Base-by-base conservation (phyloP, 2,113 vertebrate species). In the Sorex araneus region DNA sequence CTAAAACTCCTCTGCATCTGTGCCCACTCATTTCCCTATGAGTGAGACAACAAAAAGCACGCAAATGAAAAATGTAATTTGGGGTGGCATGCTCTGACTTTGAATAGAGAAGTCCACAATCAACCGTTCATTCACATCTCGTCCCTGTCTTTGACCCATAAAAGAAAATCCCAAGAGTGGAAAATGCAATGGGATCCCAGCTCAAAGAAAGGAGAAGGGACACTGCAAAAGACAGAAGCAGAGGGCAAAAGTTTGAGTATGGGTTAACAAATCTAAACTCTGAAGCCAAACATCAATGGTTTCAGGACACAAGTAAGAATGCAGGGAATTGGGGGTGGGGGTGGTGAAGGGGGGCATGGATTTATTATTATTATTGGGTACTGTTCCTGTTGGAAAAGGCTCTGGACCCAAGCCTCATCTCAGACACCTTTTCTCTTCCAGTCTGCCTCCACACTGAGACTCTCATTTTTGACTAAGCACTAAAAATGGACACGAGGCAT, bases 121-220 rank as follows among this genome's bases (percentile, higher is more conserved):
- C 32, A 83, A 47, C 23, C 70, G 18, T 43, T 47, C 47, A 87
- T 88, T 74, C 47, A 40, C 43, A 90, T 84, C 32, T 81, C 23
- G 8, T 13, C 82, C 54, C 80, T 64, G 40, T 74, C 34, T 94
- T 63, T 73, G 36, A 27, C 73, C 79, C 28, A 64, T 45, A 84
- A 93, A 93, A 69, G 89, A 84, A 92, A 94, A 92, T 89, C 40
- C n/a, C 70, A 40, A 30, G 28, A 82, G 43, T 19, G 73, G 91
- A 95, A 93, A 83, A 86, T 27, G 21, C 57, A 83, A 13, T 47
- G n/a, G 66, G 63, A 67, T 76, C 76, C 84, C 57, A 77, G 50
- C 57, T 34, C 63, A 91, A 81, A 89, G 54, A 54, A 84, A 88
- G 32, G 32, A 84, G 94, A 93, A 92, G 16, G 36, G 89, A 93